Evolutionary conservation across 35 echinoderm and acorn worm species (phyloP), one percentile per base, ranked within the genome.

Genomic region (Apostichopus parvimensis): DNA sequence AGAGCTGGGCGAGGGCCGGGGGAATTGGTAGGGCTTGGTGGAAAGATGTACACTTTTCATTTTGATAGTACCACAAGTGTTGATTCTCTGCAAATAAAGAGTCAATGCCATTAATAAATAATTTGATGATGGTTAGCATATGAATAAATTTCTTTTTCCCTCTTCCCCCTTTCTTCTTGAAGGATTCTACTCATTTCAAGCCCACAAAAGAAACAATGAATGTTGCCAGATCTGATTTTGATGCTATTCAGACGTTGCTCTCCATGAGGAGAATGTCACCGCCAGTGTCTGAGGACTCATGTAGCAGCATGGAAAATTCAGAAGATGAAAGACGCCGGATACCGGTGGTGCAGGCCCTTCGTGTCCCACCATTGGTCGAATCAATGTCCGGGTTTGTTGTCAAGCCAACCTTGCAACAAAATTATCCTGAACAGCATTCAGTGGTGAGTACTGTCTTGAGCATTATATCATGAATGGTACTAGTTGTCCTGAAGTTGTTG

Each of bases 241-340:
- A 96, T 91, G 95, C 95, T 10, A 93, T 96, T 87, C 57, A 96
- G 85, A 96, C 95, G 4, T 76, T 96, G 1, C 92, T 96, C 22
- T 93, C 93, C 6, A 96, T 96, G 95, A 79, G 95, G 22, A 82
- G 81, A 34, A 89, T 78, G 70, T 84, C 95, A 6, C 80, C 94
- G 1, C 86, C 78, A 57, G 64, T 87, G 6, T 83, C 66, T 15
- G 73, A 82, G 4, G 80, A 88, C 34, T 88, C 81, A 6, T 58
- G 64, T 45, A 73, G 86, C 62, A 88, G 86, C 54, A 7, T 72
- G 25, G 23, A 72, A 5, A 55, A 15, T 45, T 20, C 7, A 21
- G 54, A 56, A 20, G 56, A 58, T 21, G 56, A 58, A 21, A 84
- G 81, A 23, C 10, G 56, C 6, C n/a, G 17, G 57, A 68, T 14